Evolutionary conservation across 1,140 invertebrate species (phyloP), one percentile per base, ranked within the genome.

Genomic region (Radopholus similis): DNA sequence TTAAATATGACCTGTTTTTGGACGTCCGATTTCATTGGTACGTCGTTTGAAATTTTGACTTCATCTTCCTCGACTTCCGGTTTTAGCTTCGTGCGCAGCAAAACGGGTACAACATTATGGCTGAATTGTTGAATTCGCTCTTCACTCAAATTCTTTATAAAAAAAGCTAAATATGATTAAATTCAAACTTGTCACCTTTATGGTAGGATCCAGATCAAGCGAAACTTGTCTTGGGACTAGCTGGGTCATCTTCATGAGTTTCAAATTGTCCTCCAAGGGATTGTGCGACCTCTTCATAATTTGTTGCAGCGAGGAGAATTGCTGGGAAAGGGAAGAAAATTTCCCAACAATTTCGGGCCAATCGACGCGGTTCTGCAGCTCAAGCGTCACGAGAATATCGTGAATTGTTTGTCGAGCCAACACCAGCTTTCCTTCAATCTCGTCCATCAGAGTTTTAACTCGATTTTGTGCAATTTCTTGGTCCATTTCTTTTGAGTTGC

Each of bases 41-140:
- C 38, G 15, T 66, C 51, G 4, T 37, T 67, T 9, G 62, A 63
- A 3, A 68, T 57, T n/a, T 53, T 70, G 8, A 18, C 15, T 32
- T 70, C 68, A 26, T 70, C 68, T 26, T 70, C 68, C 42, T 70
- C 68, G 8, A 70, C 66, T 3, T 69, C 68, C 18, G 68, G 68
- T 4, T 47, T 59, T 15, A 70, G 51, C 49, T 70, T 70, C 28
- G 68, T 70, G 18, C 68, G 28, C 32, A 70, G 32, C 11, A 55
- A 71, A 44, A 51, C 32, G n/a, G 63, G 68, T 11, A 70, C 56
- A 38, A 70, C 30, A 37, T 70, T 57, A 35, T 70, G 68, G 35
- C 59, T 57, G 23, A 59, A 70, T 26, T 35, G 57, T 4, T 28
- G n/a, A 23, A 70, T 21, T 21, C 68, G 49, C n/a, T 54, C 68